Evolutionary conservation across 64 coral and sea anemone species (phyloP).

Genomic region (Pocillopora damicornis): DNA sequence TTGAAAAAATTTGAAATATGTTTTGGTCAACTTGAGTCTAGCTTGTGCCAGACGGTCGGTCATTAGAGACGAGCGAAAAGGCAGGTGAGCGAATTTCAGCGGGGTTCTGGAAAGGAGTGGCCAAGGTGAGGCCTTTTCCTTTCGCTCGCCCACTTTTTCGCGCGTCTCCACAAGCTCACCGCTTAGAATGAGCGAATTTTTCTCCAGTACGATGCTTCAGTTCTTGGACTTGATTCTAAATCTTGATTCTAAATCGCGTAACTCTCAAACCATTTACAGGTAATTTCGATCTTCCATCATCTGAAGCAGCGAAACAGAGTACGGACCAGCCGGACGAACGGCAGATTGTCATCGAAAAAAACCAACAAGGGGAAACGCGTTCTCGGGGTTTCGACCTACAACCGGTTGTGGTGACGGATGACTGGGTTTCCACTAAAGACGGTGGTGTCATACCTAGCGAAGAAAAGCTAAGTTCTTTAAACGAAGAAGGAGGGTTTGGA

Average conservation of each 20-base stretch:
- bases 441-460: background rate
- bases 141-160: too few relatives aligned
- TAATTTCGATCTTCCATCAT: slow-evolving; percentile 51
- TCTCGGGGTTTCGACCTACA: slow-evolving; percentile 68
- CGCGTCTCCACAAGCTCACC: too few relatives aligned
- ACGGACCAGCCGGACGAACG: slow-evolving; percentile 21
- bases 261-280: slow-evolving; percentile 21
- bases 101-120: too few relatives aligned
- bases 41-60: too few relatives aligned
- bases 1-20: too few relatives aligned
- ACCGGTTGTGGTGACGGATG: slow-evolving; percentile 66
- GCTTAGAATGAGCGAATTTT: too few relatives aligned
- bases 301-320: slow-evolving; percentile 28
- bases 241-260: background rate
- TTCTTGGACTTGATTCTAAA: too few relatives aligned
- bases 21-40: too few relatives aligned
- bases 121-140: too few relatives aligned
- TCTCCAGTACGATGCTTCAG: too few relatives aligned
- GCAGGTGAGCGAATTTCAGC: too few relatives aligned
- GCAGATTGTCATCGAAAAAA: slow-evolving; percentile 78
- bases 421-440: background rate
- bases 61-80: too few relatives aligned
- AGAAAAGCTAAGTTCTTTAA: slow-evolving; percentile 1
- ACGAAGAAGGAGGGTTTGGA: slow-evolving; percentile 13
- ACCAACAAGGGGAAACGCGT: slow-evolving; percentile 56